Percentiles rank a stretch among this genome's conserved stretches.
Conservation (phyloP, 2,888 invertebrate genomes). For the Pyrrhosoma nymphula region DNA sequence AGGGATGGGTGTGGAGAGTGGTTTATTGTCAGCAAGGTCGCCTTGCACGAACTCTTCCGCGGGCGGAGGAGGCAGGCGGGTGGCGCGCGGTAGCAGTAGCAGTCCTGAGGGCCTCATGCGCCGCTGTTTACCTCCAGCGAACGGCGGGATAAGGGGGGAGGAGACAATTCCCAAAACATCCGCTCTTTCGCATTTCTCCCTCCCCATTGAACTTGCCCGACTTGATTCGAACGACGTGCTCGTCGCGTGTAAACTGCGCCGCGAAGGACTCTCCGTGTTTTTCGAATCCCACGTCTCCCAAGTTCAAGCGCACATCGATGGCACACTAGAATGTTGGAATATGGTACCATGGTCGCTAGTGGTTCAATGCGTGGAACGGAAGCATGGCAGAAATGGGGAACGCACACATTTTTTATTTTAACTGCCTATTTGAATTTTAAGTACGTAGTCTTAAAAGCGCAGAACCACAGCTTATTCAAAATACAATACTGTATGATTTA, state of each 20-base stretch:
- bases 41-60: too few species aligned
- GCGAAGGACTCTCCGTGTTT: neutral
- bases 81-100: neutral
- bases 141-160: neutral
- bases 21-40: conserved; percentile 11
- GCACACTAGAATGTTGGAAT: too few species aligned
- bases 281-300: neutral
- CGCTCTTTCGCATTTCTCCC: neutral
- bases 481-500: too few species aligned
- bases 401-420: too few species aligned
- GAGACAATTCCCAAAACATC: neutral
- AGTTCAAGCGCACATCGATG: neutral
- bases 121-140: neutral
- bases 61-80: too few species aligned
- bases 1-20: neutral
- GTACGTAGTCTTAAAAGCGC: too few species aligned
- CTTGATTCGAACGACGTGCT: neutral
- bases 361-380: too few species aligned
- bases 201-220: neutral
- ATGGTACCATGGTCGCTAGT: too few species aligned
- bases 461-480: too few species aligned
- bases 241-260: neutral
- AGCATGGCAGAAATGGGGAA: too few species aligned
- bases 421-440: too few species aligned
- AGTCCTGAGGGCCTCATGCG: neutral